Base-by-base conservation (phyloP, 2,888 invertebrate species). In the Chrysotoxum bicinctum region DNA sequence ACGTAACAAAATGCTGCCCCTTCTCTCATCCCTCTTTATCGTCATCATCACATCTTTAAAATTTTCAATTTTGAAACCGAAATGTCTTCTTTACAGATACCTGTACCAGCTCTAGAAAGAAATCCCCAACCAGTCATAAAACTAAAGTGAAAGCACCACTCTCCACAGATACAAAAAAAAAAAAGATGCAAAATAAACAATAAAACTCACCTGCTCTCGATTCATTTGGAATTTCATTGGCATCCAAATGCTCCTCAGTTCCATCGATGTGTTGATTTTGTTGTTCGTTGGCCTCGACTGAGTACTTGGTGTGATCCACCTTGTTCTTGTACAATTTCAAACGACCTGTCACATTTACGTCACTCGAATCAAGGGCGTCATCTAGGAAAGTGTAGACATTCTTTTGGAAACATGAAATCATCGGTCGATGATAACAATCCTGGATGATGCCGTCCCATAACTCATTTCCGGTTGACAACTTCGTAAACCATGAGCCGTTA, bases 351-450 rank as follows among this genome's bases (percentile, higher is more conserved):
- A 96, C 93, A 87, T 94, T 94, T 19, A 96, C 93, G 90, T 96
- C 95, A 89, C 94, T 94, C 26, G 93, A 92, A 52, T 94, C 93
- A 68, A 97, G 92, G 30, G 94, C 94, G 35, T 94, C 93, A 87
- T 95, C 94, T 84, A 97, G 91, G 89, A 95, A 97, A n/a, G 93
- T 92, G 89, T 95, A 95, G 37, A 96, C 94, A 89, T 95, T 96
- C 89, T 95, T 95, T 89, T 96, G 96, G 74, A 97, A 94, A 90
- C 97, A 97, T 87, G 94, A 94, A 89, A 95, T 93, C 81, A 95
- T 93, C 19, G 96, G 94, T 68, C 93, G 93, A 12, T 92, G 92
- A 56, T 93, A 93, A 90, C 97, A 97, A 89, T 96, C 95, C 85
- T 93, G 94, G 70, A 96, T 93, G 85, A 97, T 93, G 78, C 94